Base-by-base conservation (phyloP, 2,113 vertebrate genomes). In the Pantherophis guttatus region DNA sequence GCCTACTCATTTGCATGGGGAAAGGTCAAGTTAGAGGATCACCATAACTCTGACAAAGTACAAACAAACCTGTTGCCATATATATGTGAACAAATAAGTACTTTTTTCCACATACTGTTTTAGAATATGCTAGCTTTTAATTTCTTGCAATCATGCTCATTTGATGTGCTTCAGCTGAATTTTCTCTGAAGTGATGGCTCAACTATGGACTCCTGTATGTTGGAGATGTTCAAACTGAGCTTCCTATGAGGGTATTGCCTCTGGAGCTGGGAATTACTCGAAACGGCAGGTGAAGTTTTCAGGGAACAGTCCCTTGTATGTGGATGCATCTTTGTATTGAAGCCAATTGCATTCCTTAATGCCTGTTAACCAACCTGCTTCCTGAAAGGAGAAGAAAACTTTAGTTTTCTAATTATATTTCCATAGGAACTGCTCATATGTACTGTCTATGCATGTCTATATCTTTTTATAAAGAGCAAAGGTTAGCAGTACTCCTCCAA, bases 321-420 rank as follows among this genome's bases (percentile, higher is more conserved):
- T 97, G 15, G 96, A 93, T 19, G 94, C 96, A 90, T 98, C 96
- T 93, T 97, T 98, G 57, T 97, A 97, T 58, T 98, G 98, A 88
- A 98, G 97, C 99, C 99, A 99, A 26, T 99, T 99, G 0, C 94
- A 98, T 95, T 99, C 98, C 95, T 98, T 98, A 94, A 99, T 96
- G 33, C 99, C 99, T 17, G 98, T 99, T 92, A 99, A 98, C 99
- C 99, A 99, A 86, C 99, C 99, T 13, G 99, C 99, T 91, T 99
- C 99, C 99, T 99, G 97, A 75, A 98, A 98, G 90, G 92, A 39
- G 90, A 12, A 86, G 8, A 33, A n/a, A 86, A 1, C 3, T 62
- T 88, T 58, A 95, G 93, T 88, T 15, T 29, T 88, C 8, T 55
- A 17, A 85, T 9, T 2, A 1, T 33, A 39, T 9, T 90, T 12